Base-by-base conservation (phyloP, 2,888 invertebrate genomes). In the Chrysolina haemoptera region DNA sequence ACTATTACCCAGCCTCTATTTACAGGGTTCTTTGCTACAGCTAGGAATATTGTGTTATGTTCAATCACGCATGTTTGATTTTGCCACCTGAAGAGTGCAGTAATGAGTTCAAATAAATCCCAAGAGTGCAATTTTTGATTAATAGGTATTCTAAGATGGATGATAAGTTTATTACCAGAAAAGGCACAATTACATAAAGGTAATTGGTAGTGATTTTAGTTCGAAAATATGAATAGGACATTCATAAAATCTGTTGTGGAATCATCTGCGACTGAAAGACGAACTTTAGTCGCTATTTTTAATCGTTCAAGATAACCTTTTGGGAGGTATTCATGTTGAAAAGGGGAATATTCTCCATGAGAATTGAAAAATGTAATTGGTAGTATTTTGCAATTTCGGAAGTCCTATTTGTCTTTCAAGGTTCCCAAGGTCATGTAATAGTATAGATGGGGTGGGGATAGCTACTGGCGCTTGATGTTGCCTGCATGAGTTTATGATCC, bases 401-500 rank as follows among this genome's bases (percentile, higher is more conserved):
- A 35, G 0, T 35, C 35, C 35, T 35, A 35, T 35, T 35, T 35
- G 35, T 35, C 8, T 35, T 35, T 35, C 35, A 35, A 35, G 35
- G 35, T 35, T 35, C 35, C 35, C 8, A 8, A 35, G 35, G 35
- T 35, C 35, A 35, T 35, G 35, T 35, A 35, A 35, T 8, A 35
- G 35, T 4, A 35, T 35, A 35, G 35, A 35, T 35, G 35, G 35
- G 35, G 3, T 35, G 4, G 8, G 35, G 8, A 35, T 35, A 35
- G 35, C 35, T 35, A 35, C 35, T 27, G 27, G 27, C 27, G 27
- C 27, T 35, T 35, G 35, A 35, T 35, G 35, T 35, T 50, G 50
- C 50, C 50, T 50, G 50, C 12, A 50, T 50, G 50, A 50, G 50
- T 50, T 50, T 50, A 50, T 50, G 50, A 50, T 50, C n/a, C 50